Conservation (phyloP, 64 coral and sea anemone genomes). For the Porites lutea region DNA sequence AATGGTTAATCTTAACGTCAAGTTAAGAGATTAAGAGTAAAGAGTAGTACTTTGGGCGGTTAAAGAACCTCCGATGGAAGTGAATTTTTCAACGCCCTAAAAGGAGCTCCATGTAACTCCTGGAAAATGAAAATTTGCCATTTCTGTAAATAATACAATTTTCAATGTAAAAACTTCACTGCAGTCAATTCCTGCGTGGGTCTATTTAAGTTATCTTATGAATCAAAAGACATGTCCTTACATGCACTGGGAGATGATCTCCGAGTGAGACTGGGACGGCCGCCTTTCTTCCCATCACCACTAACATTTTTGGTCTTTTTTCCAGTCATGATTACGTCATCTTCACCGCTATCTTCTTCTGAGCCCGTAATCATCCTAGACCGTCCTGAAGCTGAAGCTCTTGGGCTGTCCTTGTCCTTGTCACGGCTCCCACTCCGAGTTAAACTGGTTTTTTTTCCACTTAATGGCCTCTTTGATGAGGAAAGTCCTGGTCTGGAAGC, state of each 20-base stretch:
- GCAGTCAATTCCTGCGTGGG: no score
- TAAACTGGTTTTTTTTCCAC: neutral
- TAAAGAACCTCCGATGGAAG: no score
- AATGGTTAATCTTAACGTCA: no score
- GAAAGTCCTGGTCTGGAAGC: constrained; percentile 3
- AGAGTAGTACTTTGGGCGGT: no score
- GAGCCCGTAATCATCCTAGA: neutral
- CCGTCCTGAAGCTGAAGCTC: neutral
- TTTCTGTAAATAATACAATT: no score
- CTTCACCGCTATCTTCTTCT: constrained; percentile 31
- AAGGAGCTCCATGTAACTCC: no score
- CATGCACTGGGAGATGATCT: neutral
- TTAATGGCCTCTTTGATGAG: constrained; percentile 15
- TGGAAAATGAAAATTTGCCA: no score
- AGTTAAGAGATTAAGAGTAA: no score
- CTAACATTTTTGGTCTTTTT: constrained; percentile 5
- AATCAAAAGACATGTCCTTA: constrained; percentile 3
- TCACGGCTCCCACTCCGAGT: neutral
- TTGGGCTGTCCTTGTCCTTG: neutral
- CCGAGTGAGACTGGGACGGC: constrained; percentile 11
- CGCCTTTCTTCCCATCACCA: neutral
- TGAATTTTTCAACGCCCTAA: no score
- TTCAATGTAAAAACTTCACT: no score
- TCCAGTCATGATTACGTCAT: constrained; percentile 16
- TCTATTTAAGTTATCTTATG: no score